A percentile compares a stretch with the other conserved stretches of the same genome.
Conservation (phyloP, 2,113 vertebrate genomes). For the Coryphaenoides rupestris region DNA sequence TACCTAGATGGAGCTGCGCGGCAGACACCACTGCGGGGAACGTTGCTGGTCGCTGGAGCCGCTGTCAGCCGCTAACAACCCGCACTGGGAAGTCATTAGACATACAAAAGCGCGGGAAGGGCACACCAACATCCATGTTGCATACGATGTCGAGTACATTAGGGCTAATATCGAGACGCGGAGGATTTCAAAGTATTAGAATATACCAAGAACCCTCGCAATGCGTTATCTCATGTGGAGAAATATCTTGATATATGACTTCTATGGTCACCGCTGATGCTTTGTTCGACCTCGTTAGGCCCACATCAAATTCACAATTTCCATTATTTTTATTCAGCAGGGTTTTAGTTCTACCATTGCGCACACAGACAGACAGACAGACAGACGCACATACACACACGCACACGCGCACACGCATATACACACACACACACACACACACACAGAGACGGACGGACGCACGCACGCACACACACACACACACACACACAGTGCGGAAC, state of each 20-base stretch:
- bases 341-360: slow-evolving; percentile 63
- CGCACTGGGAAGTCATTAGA: slow-evolving; percentile 99
- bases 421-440: neutral
- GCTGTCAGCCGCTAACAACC: slow-evolving; percentile 99
- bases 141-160: slow-evolving; percentile 87
- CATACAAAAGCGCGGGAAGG: slow-evolving; percentile 94
- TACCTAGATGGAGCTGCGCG: slow-evolving; percentile 99
- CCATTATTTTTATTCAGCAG: slow-evolving; percentile 82
- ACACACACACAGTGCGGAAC: slow-evolving; percentile 79
- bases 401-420: neutral
- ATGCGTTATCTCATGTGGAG: slow-evolving; percentile 59
- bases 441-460: too few species aligned
- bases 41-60: slow-evolving; percentile 95
- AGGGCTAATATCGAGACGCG: slow-evolving; percentile 87
- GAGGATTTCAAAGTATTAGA: slow-evolving; percentile 65
- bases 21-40: slow-evolving; percentile 95
- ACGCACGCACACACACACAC: slow-evolving; percentile 63
- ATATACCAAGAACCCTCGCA: slow-evolving; percentile 66
- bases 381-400: neutral
- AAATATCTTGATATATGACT: slow-evolving; percentile 75
- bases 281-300: slow-evolving; percentile 91
- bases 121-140: slow-evolving; percentile 93
- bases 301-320: slow-evolving; percentile 94
- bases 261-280: slow-evolving; percentile 82
- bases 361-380: neutral